Base-by-base conservation (phyloP, 2,797 vertebrate genomes). In the Anabacerthia variegaticeps region DNA sequence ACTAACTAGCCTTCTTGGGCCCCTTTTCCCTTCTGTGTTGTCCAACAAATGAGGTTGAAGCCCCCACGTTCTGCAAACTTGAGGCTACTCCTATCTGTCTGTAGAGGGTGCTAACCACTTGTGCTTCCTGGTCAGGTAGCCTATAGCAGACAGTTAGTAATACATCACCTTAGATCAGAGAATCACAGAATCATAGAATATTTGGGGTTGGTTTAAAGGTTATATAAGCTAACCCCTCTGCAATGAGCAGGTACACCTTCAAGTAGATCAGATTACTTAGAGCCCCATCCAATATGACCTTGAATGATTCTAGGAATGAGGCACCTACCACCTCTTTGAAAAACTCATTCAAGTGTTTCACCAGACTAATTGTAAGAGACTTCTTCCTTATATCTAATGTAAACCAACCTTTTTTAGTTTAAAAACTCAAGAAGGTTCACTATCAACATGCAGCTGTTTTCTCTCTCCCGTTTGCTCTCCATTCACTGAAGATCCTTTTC, bases 321-420 rank as follows among this genome's bases (percentile, higher is more conserved):
- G 10, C 13, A 55, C 12, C 46, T 36, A 32, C 21, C 4, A 24
- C 0, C 0, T 27, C 41, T 28, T 55, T 62, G 48, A 55, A 75
- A 75, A 55, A 43, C 26, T 6, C 22, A 5, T 14, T 49, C 6
- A 7, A 7, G 1, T 24, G 22, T 27, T 67, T 43, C 37, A 46
- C 23, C 15, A 49, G 9, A 7, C 5, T 4, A 32, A 28, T 14
- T 49, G 22, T 11, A 49, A 55, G 55, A 37, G 15, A 27, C 22
- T 43, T 37, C 22, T 20, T 56, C 36, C 13, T 69, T 43, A 24
- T 37, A 49, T 28, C 30, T 43, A 62, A 28, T n/a, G 23, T 43
- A 62, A 49, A 48, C n/a, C 48, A 62, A 48, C 4, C 18, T 17
- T 14, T 18, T 46, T 54, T 34, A 34, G 4, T 54, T 62, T 43